phyloP scores from a whole-genome alignment of 2,888 invertebrate genomes.

The Notocelia uddmanniana region DNA sequence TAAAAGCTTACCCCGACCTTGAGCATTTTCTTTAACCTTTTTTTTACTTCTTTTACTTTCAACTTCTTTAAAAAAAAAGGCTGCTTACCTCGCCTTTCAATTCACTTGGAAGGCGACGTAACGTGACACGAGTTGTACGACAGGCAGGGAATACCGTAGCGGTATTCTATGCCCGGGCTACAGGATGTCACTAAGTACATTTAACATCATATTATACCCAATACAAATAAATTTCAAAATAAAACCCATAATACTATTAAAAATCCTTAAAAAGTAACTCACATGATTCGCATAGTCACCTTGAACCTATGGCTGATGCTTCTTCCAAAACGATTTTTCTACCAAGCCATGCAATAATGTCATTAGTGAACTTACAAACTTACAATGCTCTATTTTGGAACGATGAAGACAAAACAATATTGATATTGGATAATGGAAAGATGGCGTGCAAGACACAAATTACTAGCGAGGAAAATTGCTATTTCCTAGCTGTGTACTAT shows the following conservation, averaged over 20 bases:
- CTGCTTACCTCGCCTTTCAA: no score
- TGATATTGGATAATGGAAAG: slow-evolving; percentile 84
- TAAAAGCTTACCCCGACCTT: no score
- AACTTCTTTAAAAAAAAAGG: no score
- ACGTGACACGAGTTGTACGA: no score
- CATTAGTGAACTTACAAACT: slow-evolving; percentile 69
- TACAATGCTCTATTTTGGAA: slow-evolving; percentile 71
- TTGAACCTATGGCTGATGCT: slow-evolving; percentile 34
- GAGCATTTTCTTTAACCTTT: no score
- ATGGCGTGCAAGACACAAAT: slow-evolving; percentile 79
- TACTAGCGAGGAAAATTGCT: slow-evolving; percentile 76
- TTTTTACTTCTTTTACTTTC: no score
- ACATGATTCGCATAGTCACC: slow-evolving; percentile 16
- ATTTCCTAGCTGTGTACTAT: slow-evolving; percentile 76
- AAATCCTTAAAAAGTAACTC: not conserved
- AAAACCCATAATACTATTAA: not conserved
- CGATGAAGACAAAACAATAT: slow-evolving; percentile 83
- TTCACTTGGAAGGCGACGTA: no score
- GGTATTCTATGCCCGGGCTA: no score
- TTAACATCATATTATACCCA: no score
- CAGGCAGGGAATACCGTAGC: no score
- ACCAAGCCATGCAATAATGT: slow-evolving; percentile 73
- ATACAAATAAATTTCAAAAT: no score
- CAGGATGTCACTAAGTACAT: no score
- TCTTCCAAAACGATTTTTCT: slow-evolving; percentile 47